Conservation (phyloP, 2,888 invertebrate genomes). For the Cremastinae sp. region DNA sequence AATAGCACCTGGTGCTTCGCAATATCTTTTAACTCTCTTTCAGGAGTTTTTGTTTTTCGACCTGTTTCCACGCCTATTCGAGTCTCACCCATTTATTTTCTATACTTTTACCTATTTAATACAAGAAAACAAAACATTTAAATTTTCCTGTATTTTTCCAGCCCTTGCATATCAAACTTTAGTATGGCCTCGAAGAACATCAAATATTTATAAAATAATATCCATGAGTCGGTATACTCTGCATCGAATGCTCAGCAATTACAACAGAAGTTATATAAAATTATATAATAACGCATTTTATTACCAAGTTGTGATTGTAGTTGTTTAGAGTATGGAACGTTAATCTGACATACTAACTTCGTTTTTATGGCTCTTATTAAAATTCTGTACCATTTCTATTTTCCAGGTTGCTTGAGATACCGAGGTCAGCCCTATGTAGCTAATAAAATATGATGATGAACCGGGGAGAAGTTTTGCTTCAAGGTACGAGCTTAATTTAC, state of each 20-base stretch:
- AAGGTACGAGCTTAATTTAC: background rate
- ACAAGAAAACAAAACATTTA: slow-evolving; percentile 44
- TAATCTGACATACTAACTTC: slow-evolving; percentile 69
- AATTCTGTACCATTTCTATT: slow-evolving; percentile 46
- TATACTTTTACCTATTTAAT: slow-evolving; percentile 45
- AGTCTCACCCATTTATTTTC: background rate
- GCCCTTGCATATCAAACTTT: slow-evolving; percentile 26
- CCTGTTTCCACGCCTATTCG: slow-evolving; percentile 50
- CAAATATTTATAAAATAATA: too few species aligned
- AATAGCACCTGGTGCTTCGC: slow-evolving; percentile 71
- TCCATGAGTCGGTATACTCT: too few species aligned
- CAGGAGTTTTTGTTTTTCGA: slow-evolving; percentile 54
- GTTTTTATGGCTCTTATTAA: slow-evolving; percentile 68
- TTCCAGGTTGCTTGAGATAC: background rate
- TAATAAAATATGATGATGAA: background rate
- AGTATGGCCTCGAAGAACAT: too few species aligned
- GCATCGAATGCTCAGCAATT: too few species aligned
- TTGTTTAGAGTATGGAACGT: slow-evolving; percentile 68
- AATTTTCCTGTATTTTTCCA: slow-evolving; percentile 44
- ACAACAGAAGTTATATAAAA: too few species aligned
- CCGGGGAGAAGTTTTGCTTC: background rate
- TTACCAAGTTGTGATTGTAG: too few species aligned
- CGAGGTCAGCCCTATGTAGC: background rate
- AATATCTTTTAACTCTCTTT: slow-evolving; percentile 50
- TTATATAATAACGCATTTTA: too few species aligned